phyloP scores from a whole-genome alignment of 2,797 vertebrate genomes.

The Hydrophis major region DNA sequence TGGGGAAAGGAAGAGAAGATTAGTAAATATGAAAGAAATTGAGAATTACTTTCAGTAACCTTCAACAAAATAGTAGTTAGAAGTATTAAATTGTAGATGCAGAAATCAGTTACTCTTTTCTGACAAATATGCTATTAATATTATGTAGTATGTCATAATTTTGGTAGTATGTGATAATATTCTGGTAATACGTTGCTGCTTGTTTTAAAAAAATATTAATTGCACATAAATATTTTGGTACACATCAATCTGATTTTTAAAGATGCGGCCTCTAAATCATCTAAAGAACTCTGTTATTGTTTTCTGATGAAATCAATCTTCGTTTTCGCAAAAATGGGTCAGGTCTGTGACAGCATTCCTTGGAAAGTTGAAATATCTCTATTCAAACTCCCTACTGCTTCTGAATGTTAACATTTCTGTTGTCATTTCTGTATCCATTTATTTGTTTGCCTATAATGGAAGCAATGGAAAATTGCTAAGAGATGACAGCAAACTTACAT shows the following conservation, averaged over 20 bases:
- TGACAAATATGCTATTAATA: neutral
- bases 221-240: neutral
- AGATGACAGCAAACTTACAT: neutral
- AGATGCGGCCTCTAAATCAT: neutral
- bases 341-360: neutral
- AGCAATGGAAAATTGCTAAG: neutral
- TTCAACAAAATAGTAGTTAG: neutral
- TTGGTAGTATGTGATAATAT: neutral
- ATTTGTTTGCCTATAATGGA: neutral
- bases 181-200: neutral
- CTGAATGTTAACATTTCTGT: neutral
- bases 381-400: neutral
- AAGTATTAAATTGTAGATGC: neutral
- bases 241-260: neutral
- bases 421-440: neutral
- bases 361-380: neutral
- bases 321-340: neutral
- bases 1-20: neutral
- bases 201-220: neutral
- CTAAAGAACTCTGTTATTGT: neutral
- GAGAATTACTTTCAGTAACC: neutral
- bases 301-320: neutral
- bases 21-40: neutral
- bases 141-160: neutral
- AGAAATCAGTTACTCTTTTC: neutral